Evolutionary conservation across 2,888 invertebrate genomes (phyloP).

Genomic region (Dermolepida albohirtum): DNA sequence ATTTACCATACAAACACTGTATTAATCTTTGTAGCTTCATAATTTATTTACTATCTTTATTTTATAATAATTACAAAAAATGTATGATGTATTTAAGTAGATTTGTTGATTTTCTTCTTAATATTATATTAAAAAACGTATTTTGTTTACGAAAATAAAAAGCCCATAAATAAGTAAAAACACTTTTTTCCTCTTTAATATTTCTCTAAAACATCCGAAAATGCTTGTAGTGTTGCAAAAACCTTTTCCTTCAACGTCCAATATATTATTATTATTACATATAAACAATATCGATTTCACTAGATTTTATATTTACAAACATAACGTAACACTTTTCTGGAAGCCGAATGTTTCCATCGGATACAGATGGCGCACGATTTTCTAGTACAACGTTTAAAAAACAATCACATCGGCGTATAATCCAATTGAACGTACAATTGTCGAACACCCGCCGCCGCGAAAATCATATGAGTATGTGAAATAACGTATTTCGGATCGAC

Average conservation of each 20-base stretch:
- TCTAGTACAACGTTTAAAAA: conserved; percentile 32
- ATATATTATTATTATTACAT: conserved; percentile 15
- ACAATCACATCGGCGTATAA: conserved; percentile 81
- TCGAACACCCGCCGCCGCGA: conserved; percentile 90
- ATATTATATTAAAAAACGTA: conserved; percentile 1
- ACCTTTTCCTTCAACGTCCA: not conserved
- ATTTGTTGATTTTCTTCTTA: conserved; percentile 5
- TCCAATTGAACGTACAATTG: conserved; percentile 95
- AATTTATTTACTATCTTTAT: conserved; percentile 23
- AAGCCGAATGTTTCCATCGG: conserved; percentile 49
- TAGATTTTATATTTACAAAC: conserved; percentile 45
- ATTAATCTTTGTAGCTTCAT: not conserved
- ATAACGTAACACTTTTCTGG: conserved; percentile 46
- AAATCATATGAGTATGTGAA: conserved; percentile 93
- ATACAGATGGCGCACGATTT: conserved; percentile 52
- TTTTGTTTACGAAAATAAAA: conserved; percentile 11
- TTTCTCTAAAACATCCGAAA: not conserved
- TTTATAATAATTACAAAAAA: conserved; percentile 28
- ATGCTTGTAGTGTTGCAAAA: not conserved
- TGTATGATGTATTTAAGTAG: not conserved
- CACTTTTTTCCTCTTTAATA: conserved; percentile 12
- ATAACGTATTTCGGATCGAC: conserved; percentile 94
- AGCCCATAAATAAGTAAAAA: conserved; percentile 1
- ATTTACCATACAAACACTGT: too few species aligned
- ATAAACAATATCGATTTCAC: conserved; percentile 24